These are phyloP conservation scores for Eupithecia tripunctaria DNA, from an alignment of 2,888 invertebrate genomes.

Conservation along the genomic window DNA sequence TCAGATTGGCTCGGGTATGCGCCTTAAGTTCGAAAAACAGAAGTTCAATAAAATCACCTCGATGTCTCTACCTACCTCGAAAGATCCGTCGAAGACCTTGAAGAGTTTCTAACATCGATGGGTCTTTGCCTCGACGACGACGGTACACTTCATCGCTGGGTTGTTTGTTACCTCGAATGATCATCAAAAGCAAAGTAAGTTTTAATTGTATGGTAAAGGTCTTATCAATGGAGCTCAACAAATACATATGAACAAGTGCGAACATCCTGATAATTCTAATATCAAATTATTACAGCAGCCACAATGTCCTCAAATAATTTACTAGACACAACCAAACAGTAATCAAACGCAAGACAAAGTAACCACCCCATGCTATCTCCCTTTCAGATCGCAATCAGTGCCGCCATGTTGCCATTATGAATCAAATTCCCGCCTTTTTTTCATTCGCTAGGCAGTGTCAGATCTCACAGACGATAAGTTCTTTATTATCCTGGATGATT, in stretches of 20 bases:
- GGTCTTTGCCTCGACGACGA: too few relatives aligned
- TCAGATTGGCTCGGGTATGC: too few relatives aligned
- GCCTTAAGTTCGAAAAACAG: too few relatives aligned
- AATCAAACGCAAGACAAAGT: slow-evolving; percentile 75
- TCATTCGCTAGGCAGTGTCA: slow-evolving; percentile 74
- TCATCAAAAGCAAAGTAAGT: too few relatives aligned
- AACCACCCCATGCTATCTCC: slow-evolving; percentile 76
- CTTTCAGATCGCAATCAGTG: slow-evolving; percentile 79
- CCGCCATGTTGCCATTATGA: slow-evolving; percentile 81
- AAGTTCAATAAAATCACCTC: too few relatives aligned
- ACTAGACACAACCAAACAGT: slow-evolving; percentile 48
- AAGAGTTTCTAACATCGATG: too few relatives aligned
- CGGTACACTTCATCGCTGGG: too few relatives aligned
- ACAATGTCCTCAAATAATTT: slow-evolving; percentile 10
- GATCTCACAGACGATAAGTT: slow-evolving; percentile 81
- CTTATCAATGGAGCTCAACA: neutral
- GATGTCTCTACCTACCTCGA: too few relatives aligned
- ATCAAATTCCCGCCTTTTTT: slow-evolving; percentile 80
- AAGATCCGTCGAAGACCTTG: too few relatives aligned
- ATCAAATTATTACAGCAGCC: slow-evolving; percentile 7
- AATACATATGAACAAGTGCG: neutral
- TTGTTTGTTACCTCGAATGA: too few relatives aligned
- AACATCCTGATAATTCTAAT: slow-evolving; percentile 9
- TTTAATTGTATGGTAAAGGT: too few relatives aligned
- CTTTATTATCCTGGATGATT: slow-evolving; percentile 83